These are phyloP conservation scores for Eurytoma adleriae DNA, from an alignment of 2,888 invertebrate species.

Conservation along the genomic window DNA sequence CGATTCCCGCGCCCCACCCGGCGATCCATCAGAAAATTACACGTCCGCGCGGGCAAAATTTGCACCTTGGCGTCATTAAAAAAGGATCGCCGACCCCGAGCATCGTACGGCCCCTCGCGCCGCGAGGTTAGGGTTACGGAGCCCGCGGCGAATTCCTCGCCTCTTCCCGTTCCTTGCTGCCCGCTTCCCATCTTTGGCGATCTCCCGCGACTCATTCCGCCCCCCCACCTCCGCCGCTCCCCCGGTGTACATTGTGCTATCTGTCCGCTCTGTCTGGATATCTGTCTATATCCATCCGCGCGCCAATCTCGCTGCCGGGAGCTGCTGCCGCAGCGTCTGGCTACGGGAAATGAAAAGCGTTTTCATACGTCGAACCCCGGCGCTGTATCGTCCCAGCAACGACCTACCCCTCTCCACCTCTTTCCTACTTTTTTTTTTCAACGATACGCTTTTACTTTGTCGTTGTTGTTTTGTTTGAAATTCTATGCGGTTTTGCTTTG, in stretches of 20 bases:
- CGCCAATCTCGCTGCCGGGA: constrained; percentile 32
- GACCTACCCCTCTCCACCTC: too few relatives aligned
- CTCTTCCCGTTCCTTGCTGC: constrained; percentile 22
- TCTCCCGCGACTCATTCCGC: neutral
- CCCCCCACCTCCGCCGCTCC: neutral
- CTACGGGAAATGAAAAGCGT: constrained; percentile 34
- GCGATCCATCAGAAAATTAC: too few relatives aligned
- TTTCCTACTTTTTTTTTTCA: neutral
- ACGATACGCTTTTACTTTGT: neutral
- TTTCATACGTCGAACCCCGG: constrained; percentile 26
- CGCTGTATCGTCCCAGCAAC: too few relatives aligned
- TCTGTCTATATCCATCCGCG: constrained; percentile 36
- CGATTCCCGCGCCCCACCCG: too few relatives aligned
- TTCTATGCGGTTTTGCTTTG: neutral
- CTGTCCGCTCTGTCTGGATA: constrained; percentile 22
- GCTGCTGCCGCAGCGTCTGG: neutral
- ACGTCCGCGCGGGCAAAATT: too few relatives aligned
- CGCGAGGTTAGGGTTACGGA: constrained; percentile 23
- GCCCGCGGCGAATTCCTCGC: constrained; percentile 44
- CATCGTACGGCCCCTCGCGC: too few relatives aligned
- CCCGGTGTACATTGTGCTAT: constrained; percentile 31
- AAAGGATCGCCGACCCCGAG: too few relatives aligned
- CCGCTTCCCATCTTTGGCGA: constrained; percentile 53
- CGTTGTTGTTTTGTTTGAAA: neutral
- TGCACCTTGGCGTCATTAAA: too few relatives aligned